Evolutionary conservation across 1,140 invertebrate genomes (phyloP).

Genomic region (Hermatobates lingyangjiaoensis): DNA sequence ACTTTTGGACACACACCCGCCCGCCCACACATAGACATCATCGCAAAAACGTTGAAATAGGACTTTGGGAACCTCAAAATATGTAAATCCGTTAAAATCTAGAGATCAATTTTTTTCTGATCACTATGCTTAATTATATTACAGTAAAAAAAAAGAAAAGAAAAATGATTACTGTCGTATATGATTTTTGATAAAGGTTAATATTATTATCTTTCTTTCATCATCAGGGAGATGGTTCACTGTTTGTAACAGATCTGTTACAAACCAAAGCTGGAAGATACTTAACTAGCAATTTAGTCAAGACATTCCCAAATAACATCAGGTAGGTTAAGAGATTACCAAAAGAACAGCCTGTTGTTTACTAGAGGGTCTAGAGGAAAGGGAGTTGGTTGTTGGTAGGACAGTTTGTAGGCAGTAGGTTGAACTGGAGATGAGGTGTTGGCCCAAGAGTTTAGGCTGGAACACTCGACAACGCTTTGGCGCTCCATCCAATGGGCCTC

Average conservation of each 20-base stretch:
- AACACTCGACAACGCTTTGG: slow-evolving; percentile 9
- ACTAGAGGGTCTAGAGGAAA: slow-evolving; percentile 14
- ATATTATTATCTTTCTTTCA: background rate
- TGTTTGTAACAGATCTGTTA: background rate
- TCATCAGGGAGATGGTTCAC: background rate
- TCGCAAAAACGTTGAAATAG: too few species aligned
- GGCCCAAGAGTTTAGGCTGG: slow-evolving; percentile 10
- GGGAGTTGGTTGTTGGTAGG: slow-evolving; percentile 12
- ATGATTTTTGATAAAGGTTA: background rate
- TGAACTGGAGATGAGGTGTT: slow-evolving; percentile 6
- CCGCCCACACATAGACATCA: too few species aligned
- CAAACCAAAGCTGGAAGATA: background rate
- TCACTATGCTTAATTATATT: too few species aligned
- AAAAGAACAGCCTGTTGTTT: slow-evolving; percentile 16
- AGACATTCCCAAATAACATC: background rate
- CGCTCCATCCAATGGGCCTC: slow-evolving; percentile 2
- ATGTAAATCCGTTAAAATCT: too few species aligned
- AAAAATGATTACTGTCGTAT: too few species aligned
- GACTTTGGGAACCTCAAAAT: too few species aligned
- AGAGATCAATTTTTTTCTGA: too few species aligned
- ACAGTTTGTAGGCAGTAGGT: slow-evolving; percentile 6
- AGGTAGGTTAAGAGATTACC: slow-evolving; percentile 9
- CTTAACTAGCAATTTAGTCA: background rate
- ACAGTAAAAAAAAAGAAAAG: too few species aligned
- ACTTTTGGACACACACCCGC: too few species aligned